Evolutionary conservation across 2,797 vertebrate genomes (phyloP).

Genomic region (Heteromormyrus szaboi): DNA sequence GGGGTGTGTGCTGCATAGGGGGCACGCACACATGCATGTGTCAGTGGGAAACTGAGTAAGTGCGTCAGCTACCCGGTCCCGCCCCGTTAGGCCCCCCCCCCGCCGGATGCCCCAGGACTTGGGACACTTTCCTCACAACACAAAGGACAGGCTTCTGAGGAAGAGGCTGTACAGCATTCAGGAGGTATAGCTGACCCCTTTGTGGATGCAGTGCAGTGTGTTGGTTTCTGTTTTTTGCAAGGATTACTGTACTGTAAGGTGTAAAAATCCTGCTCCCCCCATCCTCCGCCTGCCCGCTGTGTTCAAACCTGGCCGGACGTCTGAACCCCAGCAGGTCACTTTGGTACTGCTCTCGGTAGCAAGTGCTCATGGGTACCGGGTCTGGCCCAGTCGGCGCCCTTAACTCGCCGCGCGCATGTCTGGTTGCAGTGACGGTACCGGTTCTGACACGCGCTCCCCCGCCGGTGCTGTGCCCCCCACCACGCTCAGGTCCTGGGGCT

Average conservation of each 20-base stretch:
- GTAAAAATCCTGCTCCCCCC: not conserved
- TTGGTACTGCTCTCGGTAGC: slow-evolving; percentile 48
- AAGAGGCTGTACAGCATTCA: not conserved
- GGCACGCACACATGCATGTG: not conserved
- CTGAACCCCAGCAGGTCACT: slow-evolving; percentile 28
- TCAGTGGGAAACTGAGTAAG: not conserved
- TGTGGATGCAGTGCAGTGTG: not conserved
- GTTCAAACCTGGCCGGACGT: not conserved
- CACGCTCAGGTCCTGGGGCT: slow-evolving; percentile 55
- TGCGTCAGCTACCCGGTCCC: not conserved
- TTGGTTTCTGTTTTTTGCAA: not conserved
- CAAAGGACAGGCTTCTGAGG: not conserved
- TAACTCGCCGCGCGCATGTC: slow-evolving; percentile 57
- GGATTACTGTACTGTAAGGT: not conserved
- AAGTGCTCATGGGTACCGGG: not conserved
- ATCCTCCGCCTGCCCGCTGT: not conserved
- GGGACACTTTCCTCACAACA: not conserved
- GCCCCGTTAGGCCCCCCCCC: not conserved
- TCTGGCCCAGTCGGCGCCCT: slow-evolving; percentile 51
- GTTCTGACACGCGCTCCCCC: slow-evolving; percentile 35
- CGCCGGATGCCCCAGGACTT: not conserved
- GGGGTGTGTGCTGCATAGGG: not conserved
- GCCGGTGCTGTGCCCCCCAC: slow-evolving; percentile 19
- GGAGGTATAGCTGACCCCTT: not conserved
- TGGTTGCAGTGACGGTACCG: slow-evolving; percentile 41